A percentile compares a stretch with the other conserved stretches of the same genome.
Conservation (phyloP, 2,113 vertebrate genomes). For the Megaceryle torquata region DNA sequence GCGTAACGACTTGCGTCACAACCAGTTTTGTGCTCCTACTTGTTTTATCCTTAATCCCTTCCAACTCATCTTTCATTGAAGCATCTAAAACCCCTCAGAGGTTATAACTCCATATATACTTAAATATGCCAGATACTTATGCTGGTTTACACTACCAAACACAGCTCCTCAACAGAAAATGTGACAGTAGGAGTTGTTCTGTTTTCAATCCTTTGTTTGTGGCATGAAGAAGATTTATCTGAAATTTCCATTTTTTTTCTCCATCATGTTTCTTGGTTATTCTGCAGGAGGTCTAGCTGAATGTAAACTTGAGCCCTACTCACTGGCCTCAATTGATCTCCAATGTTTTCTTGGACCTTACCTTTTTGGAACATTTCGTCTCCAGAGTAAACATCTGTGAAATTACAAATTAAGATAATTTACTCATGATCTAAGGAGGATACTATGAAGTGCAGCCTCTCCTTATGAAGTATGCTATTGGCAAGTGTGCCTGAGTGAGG, state of each 20-base stretch:
- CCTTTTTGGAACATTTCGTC: neutral
- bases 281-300: neutral
- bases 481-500: neutral
- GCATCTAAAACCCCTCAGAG: neutral
- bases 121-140: neutral
- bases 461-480: rapidly evolving
- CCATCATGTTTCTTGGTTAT: neutral
- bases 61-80: neutral
- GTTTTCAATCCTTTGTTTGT: neutral
- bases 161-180: neutral
- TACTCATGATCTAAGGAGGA: neutral
- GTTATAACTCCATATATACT: neutral
- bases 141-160: neutral
- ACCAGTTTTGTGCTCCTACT: neutral
- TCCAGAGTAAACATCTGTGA: neutral
- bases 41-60: neutral
- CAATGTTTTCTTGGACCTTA: neutral
- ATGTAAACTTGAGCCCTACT: neutral
- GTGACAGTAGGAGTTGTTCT: neutral
- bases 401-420: neutral
- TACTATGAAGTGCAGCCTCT: neutral
- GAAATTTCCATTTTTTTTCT: neutral
- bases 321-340: neutral
- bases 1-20: neutral
- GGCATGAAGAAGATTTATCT: neutral